Conservation (phyloP, 2,888 invertebrate species). For the Spilarctia lutea region DNA sequence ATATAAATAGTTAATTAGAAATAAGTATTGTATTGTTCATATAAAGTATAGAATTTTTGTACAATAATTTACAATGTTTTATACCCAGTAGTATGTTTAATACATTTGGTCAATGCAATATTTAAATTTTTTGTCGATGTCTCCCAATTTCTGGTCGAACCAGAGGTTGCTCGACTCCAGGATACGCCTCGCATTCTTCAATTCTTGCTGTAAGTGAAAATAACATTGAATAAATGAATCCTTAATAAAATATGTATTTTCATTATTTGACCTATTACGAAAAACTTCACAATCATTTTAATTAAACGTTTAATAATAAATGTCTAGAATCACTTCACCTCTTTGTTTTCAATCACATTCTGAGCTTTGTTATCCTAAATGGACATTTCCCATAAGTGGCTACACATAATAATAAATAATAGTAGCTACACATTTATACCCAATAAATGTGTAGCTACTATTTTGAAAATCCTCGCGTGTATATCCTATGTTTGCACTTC, state of each 20-base stretch:
- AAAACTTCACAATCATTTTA: background rate
- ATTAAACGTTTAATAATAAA: background rate
- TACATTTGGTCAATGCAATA: conserved; percentile 77
- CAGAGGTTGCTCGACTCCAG: conserved; percentile 72
- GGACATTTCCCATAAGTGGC: background rate
- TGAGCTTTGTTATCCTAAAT: background rate
- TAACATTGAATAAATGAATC: background rate
- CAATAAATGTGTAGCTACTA: too few relatives aligned
- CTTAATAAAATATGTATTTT: background rate
- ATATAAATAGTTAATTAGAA: conserved; percentile 27
- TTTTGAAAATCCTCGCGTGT: too few relatives aligned
- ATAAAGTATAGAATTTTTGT: conserved; percentile 50
- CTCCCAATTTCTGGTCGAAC: conserved; percentile 66
- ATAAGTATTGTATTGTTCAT: conserved; percentile 47
- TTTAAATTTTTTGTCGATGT: conserved; percentile 72
- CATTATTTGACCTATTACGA: background rate
- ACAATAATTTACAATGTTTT: conserved; percentile 43
- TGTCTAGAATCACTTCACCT: background rate
- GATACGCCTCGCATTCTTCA: conserved; percentile 59
- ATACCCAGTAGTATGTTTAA: conserved; percentile 18
- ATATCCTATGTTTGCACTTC: too few relatives aligned
- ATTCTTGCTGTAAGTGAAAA: conserved; percentile 58
- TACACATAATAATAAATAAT: too few relatives aligned
- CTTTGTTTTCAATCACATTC: background rate
- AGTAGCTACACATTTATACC: too few relatives aligned